phyloP scores from a whole-genome alignment of 2,113 vertebrate genomes.

The Emberiza fucata region DNA sequence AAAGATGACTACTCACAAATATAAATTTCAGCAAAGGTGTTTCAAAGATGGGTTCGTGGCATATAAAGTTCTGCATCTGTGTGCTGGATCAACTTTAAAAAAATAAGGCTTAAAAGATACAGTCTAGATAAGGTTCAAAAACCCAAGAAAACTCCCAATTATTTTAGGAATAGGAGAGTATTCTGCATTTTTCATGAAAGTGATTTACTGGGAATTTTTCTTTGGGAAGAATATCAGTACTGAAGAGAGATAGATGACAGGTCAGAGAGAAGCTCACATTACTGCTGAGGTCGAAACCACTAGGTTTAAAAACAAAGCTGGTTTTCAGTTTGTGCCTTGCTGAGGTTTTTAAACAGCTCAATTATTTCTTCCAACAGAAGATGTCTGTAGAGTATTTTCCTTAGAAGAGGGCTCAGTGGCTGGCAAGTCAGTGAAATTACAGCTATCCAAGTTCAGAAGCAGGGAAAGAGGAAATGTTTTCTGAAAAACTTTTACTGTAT shows the following conservation, averaged over 20 bases:
- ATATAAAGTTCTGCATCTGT: conserved; percentile 1
- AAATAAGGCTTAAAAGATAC: neutral
- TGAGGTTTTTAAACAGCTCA: neutral
- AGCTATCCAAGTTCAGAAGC: neutral
- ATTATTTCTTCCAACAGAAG: neutral
- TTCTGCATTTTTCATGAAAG: neutral
- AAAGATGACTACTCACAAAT: neutral
- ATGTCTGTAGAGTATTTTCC: neutral
- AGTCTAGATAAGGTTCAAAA: neutral
- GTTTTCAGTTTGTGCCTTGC: neutral
- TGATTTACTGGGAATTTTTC: neutral
- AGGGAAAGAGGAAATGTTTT: neutral
- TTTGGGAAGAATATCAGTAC: neutral
- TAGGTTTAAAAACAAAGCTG: neutral
- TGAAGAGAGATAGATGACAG: neutral
- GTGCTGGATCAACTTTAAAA: neutral
- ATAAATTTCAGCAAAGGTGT: neutral
- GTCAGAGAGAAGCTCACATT: neutral
- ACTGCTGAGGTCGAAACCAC: neutral
- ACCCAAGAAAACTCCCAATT: neutral
- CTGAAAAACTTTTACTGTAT: neutral
- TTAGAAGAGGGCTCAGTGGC: neutral
- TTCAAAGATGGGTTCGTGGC: neutral
- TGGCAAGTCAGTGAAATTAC: neutral
- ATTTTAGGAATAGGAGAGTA: neutral